Evolutionary conservation across 1,140 invertebrate species (phyloP).

Genomic region (Steinernema khuongi): DNA sequence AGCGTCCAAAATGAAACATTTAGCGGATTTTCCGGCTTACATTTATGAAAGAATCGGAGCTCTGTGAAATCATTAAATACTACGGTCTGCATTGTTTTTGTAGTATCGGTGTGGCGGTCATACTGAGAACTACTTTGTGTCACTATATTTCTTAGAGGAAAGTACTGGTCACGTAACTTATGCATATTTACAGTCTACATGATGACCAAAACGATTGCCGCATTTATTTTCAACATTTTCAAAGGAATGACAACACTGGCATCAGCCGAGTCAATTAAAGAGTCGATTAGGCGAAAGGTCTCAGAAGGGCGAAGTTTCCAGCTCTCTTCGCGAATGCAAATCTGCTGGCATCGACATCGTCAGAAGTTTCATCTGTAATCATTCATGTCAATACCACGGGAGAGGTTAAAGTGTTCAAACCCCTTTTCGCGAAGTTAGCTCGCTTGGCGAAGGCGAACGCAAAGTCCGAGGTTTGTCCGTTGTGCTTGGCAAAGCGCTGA

Average conservation of each 20-base stretch:
- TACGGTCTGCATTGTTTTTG: too few species aligned
- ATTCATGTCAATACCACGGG: neutral
- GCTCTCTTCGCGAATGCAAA: constrained; percentile 4
- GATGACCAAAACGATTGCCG: neutral
- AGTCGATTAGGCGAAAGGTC: neutral
- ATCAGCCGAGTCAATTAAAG: neutral
- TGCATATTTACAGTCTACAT: neutral
- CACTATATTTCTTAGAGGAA: too few species aligned
- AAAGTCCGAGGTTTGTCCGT: neutral
- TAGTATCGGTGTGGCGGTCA: too few species aligned
- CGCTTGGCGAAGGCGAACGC: neutral
- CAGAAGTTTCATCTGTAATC: neutral
- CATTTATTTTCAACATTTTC: neutral
- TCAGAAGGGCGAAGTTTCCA: neutral
- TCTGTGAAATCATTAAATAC: too few species aligned
- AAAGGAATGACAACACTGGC: neutral
- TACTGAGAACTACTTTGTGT: too few species aligned
- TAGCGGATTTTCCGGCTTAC: too few species aligned
- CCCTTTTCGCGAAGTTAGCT: neutral
- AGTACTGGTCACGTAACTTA: too few species aligned
- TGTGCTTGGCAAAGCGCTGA: neutral
- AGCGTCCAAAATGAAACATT: too few species aligned
- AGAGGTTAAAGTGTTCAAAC: neutral
- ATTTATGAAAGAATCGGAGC: too few species aligned
- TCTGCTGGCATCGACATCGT: neutral